A percentile compares a stretch with the other conserved stretches of the same genome.
Conservation (phyloP, 2,888 invertebrate species). For the Ophion costatus region DNA sequence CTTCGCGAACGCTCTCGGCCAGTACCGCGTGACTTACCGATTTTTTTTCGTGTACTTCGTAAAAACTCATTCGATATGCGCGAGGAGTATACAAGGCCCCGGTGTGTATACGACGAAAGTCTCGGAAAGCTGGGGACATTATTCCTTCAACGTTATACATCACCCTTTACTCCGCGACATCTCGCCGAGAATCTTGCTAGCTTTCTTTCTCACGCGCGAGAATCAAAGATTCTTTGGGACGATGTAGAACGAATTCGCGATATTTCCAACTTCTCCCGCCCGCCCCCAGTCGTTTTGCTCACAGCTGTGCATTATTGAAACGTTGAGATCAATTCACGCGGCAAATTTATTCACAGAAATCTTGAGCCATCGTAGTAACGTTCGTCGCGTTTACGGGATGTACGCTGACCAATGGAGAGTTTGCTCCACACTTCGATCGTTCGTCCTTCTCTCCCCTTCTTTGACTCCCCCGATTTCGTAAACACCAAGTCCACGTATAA, state of each 20-base stretch:
- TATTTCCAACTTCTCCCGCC: not conserved
- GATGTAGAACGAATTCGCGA: not conserved
- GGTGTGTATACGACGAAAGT: constrained; percentile 42
- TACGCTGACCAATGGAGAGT: constrained; percentile 15
- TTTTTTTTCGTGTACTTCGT: constrained; percentile 64
- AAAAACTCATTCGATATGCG: constrained; percentile 67
- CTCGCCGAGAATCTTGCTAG: constrained; percentile 18
- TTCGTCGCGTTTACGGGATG: not conserved
- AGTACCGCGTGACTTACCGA: constrained; percentile 61
- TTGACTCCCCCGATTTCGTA: constrained; percentile 25
- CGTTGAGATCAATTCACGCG: not conserved
- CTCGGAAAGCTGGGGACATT: constrained; percentile 56
- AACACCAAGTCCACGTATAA: constrained; percentile 24
- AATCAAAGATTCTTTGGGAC: constrained; percentile 41
- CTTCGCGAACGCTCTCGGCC: constrained; percentile 23
- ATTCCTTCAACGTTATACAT: constrained; percentile 48
- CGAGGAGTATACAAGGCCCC: constrained; percentile 56
- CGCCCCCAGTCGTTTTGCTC: not conserved
- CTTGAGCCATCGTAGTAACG: not conserved
- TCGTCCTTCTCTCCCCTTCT: not conserved
- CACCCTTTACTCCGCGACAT: not conserved
- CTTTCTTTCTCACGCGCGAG: constrained; percentile 56
- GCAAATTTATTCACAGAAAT: constrained; percentile 22
- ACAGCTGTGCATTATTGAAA: not conserved
- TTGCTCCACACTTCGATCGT: constrained; percentile 1